phyloP scores from a whole-genome alignment of 2,888 invertebrate species.

The Tuberolachnus salignus region DNA sequence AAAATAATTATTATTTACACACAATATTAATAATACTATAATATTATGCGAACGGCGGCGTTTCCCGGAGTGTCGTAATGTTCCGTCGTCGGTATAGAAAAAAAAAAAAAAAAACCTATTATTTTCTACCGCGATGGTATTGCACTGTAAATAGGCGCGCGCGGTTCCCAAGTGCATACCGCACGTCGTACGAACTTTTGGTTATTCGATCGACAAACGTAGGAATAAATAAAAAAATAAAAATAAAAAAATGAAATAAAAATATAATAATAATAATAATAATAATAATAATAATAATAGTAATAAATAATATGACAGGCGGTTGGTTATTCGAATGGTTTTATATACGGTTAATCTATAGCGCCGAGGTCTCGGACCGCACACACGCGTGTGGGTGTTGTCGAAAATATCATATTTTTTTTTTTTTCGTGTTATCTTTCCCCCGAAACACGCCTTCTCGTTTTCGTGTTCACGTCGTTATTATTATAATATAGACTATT shows the following conservation, averaged over 20 bases:
- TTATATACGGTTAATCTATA: slow-evolving; percentile 10
- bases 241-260: too few species aligned
- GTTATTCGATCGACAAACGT: neutral
- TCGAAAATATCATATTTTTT: neutral
- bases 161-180: neutral
- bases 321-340: neutral
- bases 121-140: neutral
- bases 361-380: neutral
- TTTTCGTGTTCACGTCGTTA: neutral
- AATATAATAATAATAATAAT: too few species aligned
- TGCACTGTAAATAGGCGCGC: neutral
- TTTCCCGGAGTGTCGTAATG: neutral
- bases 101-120: too few species aligned
- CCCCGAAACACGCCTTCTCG: slow-evolving; percentile 6
- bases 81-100: neutral
- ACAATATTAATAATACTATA: neutral
- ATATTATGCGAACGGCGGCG: neutral
- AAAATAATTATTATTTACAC: neutral
- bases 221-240: neutral
- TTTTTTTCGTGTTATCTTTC: neutral
- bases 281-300: too few species aligned
- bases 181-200: slow-evolving; percentile 14
- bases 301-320: slow-evolving; percentile 3
- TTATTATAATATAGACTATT: too few species aligned
- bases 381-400: slow-evolving; percentile 13